Evolutionary conservation across 2,797 vertebrate species (phyloP), one percentile per base, ranked within the genome.

Genomic region (Leptatherina wallacei): DNA sequence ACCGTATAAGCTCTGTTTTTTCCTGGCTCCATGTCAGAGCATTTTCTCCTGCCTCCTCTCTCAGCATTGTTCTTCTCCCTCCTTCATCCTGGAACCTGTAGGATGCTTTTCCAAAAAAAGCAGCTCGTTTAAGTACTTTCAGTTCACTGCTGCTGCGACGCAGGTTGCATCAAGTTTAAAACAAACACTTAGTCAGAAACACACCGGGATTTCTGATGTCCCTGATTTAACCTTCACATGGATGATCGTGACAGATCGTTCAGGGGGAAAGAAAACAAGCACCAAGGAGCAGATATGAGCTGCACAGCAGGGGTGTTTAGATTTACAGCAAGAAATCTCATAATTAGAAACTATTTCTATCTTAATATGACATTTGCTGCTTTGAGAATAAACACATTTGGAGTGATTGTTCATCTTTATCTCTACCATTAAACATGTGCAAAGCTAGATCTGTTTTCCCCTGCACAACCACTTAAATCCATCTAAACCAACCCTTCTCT

Each of bases 401-500:
- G 14, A 40, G 1, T 44, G 42, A 7, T 20, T 44, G 2, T 44
- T 42, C 5, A 44, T 44, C 16, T 44, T 20, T 5, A 35, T 35
- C 30, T 32, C 30, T 13, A 42, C 40, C 40, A 42, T 42, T 42
- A 42, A 22, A 30, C 6, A 32, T 32, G 6, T 32, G 30, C 51
- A 42, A 67, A 29, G 2, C 13, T 42, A 24, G 12, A 40, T 4
- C 12, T 58, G 14, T 33, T 20, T 32, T 40, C 42, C 35, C 9
- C 12, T 52, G 12, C 56, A 44, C 18, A 40, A 13, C 35, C 52
- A 60, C 66, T 57, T 32, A 62, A 69, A 71, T 63, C 47, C 40
- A 29, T 73, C 54, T 66, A 64, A 85, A 77, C 38, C 66, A 65
- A 44, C 30, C 40, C 44, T 49, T 24, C 42, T 57, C 62, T 59